Evolutionary conservation across 2,888 invertebrate species (phyloP).

Genomic region (Tetramorium bicarinatum): DNA sequence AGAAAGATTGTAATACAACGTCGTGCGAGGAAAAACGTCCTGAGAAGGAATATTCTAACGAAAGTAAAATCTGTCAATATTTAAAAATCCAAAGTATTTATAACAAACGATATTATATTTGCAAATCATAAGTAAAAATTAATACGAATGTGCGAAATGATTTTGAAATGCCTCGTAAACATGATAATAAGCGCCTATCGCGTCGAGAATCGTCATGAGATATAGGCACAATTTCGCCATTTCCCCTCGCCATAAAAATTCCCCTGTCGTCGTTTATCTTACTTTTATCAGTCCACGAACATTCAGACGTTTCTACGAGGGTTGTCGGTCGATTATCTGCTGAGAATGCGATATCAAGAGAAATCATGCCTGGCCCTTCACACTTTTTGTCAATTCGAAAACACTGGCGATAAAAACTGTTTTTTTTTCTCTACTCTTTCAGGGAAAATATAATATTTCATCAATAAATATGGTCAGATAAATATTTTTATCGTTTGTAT

Average conservation of each 20-base stretch:
- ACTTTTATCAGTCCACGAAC: constrained; percentile 47
- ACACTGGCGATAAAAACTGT: neutral
- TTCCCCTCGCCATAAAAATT: constrained; percentile 36
- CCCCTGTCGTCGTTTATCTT: constrained; percentile 43
- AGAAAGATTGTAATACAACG: neutral
- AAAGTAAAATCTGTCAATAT: neutral
- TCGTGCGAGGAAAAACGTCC: neutral
- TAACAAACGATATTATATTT: neutral
- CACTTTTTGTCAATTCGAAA: neutral
- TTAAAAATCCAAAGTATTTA: neutral
- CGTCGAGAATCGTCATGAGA: constrained; percentile 31
- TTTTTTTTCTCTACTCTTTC: too few species aligned
- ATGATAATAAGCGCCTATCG: too few species aligned
- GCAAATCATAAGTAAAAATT: neutral
- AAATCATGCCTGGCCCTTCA: neutral
- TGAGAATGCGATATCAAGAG: neutral
- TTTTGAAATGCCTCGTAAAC: neutral
- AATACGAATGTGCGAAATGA: constrained; percentile 1
- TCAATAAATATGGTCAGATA: too few species aligned
- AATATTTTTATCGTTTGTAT: too few species aligned
- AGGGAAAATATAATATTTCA: too few species aligned
- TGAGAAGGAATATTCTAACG: neutral
- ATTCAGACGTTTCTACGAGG: constrained; percentile 11
- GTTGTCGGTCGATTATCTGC: neutral
- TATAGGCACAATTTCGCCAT: constrained; percentile 32